Percentiles rank a stretch among this genome's conserved stretches.
phyloP scores from a whole-genome alignment of 1,140 invertebrate genomes.

The Aphelenchoides fujianensis region DNA sequence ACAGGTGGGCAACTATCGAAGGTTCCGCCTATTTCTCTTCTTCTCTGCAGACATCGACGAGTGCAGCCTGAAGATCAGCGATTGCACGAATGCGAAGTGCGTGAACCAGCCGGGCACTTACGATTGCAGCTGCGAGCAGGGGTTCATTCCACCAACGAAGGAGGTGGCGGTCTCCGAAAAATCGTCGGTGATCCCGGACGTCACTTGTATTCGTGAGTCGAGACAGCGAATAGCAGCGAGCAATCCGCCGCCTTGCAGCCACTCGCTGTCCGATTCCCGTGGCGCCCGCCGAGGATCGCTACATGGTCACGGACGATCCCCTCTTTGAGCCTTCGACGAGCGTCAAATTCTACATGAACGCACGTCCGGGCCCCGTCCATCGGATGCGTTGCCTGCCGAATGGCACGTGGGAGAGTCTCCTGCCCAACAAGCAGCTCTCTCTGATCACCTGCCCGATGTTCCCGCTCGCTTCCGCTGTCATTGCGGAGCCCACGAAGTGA shows the following conservation, averaged over 20 bases:
- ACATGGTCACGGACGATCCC: constrained; percentile 1
- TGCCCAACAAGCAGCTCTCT: too few relatives aligned
- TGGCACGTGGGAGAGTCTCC: too few relatives aligned
- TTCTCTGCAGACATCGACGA: background rate
- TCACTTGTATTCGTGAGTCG: background rate
- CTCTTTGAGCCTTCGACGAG: background rate
- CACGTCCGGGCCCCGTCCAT: too few relatives aligned
- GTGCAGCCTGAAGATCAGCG: background rate
- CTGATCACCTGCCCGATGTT: too few relatives aligned
- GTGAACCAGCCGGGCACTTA: background rate
- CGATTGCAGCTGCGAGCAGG: background rate
- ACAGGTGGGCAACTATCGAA: background rate
- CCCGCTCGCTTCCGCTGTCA: too few relatives aligned
- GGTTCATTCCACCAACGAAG: background rate
- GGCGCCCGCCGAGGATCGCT: background rate
- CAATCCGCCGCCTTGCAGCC: background rate
- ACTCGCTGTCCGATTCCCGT: background rate
- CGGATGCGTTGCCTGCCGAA: too few relatives aligned
- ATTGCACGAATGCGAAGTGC: constrained; percentile 3
- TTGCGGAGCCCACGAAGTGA: too few relatives aligned
- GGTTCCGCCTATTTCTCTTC: background rate
- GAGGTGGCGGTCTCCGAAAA: background rate
- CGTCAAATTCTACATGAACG: too few relatives aligned
- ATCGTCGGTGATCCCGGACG: background rate
- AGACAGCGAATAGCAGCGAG: background rate